phyloP scores from a whole-genome alignment of 1,140 invertebrate genomes.

The Heliothis virescens region DNA sequence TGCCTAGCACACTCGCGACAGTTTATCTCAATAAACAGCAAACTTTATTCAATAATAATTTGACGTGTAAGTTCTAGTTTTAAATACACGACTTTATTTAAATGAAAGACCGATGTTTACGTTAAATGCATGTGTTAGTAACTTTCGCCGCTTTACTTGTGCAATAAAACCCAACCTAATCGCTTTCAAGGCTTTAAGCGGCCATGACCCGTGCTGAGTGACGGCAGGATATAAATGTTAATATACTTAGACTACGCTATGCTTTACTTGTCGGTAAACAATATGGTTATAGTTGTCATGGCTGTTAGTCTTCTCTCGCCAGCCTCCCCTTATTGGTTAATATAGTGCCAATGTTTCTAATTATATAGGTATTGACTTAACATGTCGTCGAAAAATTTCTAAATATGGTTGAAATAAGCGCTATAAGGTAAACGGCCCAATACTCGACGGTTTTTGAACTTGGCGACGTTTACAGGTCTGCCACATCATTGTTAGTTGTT shows the following conservation, averaged over 20 bases:
- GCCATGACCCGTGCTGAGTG: slow-evolving; percentile 79
- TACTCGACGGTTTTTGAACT: no score
- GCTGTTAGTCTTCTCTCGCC: neutral
- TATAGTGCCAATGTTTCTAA: neutral
- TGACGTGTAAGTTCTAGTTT: slow-evolving; percentile 25
- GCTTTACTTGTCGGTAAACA: slow-evolving; percentile 21
- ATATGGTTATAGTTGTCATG: neutral
- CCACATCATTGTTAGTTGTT: no score
- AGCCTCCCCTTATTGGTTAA: neutral
- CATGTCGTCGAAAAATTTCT: no score
- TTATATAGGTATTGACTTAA: no score
- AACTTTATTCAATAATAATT: slow-evolving; percentile 27
- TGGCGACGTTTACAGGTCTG: no score
- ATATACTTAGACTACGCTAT: slow-evolving; percentile 42
- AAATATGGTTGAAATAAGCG: no score
- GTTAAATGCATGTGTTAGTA: slow-evolving; percentile 46
- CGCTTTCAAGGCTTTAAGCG: slow-evolving; percentile 84
- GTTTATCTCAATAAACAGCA: slow-evolving; percentile 14
- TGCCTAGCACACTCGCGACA: neutral
- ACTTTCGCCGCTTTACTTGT: slow-evolving; percentile 66
- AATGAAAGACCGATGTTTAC: slow-evolving; percentile 42
- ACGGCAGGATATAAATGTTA: slow-evolving; percentile 58
- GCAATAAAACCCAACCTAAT: slow-evolving; percentile 71
- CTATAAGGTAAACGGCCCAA: no score
- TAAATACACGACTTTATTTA: slow-evolving; percentile 44